These are phyloP conservation scores for Yponomeuta malinellus DNA, from an alignment of 2,888 invertebrate species.

Conservation along the genomic window DNA sequence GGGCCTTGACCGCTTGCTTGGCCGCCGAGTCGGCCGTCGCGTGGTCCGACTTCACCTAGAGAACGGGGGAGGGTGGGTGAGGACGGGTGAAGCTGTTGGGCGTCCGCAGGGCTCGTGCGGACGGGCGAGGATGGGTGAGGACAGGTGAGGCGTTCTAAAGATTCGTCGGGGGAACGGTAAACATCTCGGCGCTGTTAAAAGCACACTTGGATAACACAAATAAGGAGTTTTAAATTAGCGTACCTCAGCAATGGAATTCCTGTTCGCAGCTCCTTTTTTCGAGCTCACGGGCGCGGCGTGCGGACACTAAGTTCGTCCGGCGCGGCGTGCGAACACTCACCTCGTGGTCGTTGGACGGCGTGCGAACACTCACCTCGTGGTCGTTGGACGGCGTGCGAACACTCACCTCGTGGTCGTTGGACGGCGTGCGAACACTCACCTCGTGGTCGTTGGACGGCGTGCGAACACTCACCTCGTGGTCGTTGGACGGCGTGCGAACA, in stretches of 20 bases:
- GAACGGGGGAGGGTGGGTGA: slow-evolving; percentile 22
- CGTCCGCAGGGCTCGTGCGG: neutral
- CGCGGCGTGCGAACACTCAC: no score
- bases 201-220: no score
- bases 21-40: slow-evolving; percentile 63
- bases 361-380: neutral
- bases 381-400: neutral
- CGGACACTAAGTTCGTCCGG: neutral
- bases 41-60: slow-evolving; percentile 59
- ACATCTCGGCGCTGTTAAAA: no score
- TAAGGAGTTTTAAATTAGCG: no score
- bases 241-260: no score
- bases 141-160: neutral
- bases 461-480: no score
- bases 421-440: neutral
- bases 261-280: no score
- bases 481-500: no score
- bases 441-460: neutral
- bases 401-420: neutral
- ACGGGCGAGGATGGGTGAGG: neutral
- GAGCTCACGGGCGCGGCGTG: slow-evolving; percentile 3
- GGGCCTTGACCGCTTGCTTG: slow-evolving; percentile 50
- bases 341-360: no score
- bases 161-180: no score
- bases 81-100: neutral